Evolutionary conservation across 2,888 invertebrate genomes (phyloP), one percentile per base, ranked within the genome.

Genomic region (Deilephila elpenor): DNA sequence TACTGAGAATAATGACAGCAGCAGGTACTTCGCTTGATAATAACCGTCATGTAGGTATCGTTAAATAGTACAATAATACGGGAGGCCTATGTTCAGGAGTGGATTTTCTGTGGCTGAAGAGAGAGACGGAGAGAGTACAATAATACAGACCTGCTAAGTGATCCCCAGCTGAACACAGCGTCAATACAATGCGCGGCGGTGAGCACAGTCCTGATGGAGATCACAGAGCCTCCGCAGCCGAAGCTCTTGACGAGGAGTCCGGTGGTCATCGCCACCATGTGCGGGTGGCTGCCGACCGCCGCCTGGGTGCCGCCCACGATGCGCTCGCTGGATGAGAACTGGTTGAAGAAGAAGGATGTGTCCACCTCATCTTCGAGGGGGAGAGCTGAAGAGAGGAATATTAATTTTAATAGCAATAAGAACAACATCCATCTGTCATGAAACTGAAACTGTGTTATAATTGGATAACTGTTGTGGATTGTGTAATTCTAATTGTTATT

Each of bases 101-200:
- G 25, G 25, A 25, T 25, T 25, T 25, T 25, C 25, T 25, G 25
- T 25, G 25, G 25, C 25, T 25, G 25, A 25, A 25, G 25, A 25
- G 25, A 25, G 25, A 25, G 25, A 25, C 25, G 25, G 25, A 25
- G 34, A 37, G 34, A 1, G 4, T 37, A 37, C 34, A 37, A 37
- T 7, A 37, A 8, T 19, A 56, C 56, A 6, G 7, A 71, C 71
- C 59, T 71, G n/a, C 59, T 59, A 34, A 71, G 71, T 4, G 71
- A 71, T 0, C 71, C 71, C 17, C 17, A 56, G 73, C 80, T 82
- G 78, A 79, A 85, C 0, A 83, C 86, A 53, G 83, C 82, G 0
- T 72, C 85, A 70, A 92, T 87, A 75, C 93, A 93, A 71, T 93
- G 92, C 0, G 93, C 92, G 1, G 93, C 93, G 0, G 91, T 92